These are phyloP conservation scores for Heteronetta atricapilla DNA, from an alignment of 2,113 vertebrate species.

Conservation along the genomic window DNA sequence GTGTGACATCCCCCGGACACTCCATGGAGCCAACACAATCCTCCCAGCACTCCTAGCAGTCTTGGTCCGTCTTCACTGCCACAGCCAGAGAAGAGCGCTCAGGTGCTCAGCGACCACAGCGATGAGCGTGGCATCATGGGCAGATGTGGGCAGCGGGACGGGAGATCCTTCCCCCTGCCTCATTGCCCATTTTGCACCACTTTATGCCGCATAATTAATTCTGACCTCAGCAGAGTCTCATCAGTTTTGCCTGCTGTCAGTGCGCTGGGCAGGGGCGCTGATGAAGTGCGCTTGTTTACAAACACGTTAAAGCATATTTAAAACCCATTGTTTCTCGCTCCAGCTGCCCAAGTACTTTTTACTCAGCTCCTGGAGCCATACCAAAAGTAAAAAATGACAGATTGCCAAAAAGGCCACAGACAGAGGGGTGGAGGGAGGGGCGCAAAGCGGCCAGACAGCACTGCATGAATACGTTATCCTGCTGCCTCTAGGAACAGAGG, in stretches of 20 bases:
- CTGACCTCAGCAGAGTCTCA: not conserved
- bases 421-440: not conserved
- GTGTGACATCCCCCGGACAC: fast-evolving
- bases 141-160: fast-evolving
- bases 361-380: constrained; percentile 11
- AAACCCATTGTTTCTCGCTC: not conserved
- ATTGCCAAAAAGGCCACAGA: constrained; percentile 44
- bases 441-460: not conserved
- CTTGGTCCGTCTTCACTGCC: not conserved
- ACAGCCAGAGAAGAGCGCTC: not conserved
- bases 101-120: not conserved
- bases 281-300: constrained; percentile 15
- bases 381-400: not conserved
- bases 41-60: fast-evolving
- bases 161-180: not conserved
- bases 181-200: not conserved
- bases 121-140: fast-evolving
- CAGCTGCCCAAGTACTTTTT: constrained; percentile 33
- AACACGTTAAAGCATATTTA: not conserved
- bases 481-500: not conserved
- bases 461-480: constrained; percentile 10
- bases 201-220: not conserved
- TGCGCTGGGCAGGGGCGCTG: not conserved
- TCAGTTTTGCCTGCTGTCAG: not conserved
- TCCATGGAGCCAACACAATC: fast-evolving